Evolutionary conservation across 2,797 vertebrate genomes (phyloP), one percentile per base, ranked within the genome.

Genomic region (Coendou prehensilis): DNA sequence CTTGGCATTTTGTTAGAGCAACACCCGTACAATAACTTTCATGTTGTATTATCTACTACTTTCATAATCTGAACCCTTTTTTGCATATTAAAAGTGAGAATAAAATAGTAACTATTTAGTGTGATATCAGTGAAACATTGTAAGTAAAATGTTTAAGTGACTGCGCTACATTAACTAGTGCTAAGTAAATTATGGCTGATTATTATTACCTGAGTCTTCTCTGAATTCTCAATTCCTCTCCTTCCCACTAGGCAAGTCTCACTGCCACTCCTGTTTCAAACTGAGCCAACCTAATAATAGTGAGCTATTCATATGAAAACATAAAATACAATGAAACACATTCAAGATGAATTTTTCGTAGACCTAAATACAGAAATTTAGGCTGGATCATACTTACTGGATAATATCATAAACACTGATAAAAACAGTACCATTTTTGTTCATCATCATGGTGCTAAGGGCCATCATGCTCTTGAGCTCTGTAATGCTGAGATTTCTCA

Each of bases 141-240:
- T 75, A 76, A 76, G 2, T 59, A 87, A 87, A 79, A 37, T 80
- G 8, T 52, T 91, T 87, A 82, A 9, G 30, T 81, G 20, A 95
- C 45, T 83, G 9, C 2, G 80, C 9, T 33, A 37, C 3, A 47
- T 69, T 17, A 91, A 61, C 1, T 11, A 47, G 45, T 47, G 23
- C 5, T 90, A 79, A 89, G 22, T 37, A 81, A 56, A 50, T 88
- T 88, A 28, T 10, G 28, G 11, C 11, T 5, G 15, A 14, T 63
- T 64, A 80, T 52, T 54, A 20, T 37, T 56, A 41, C 30, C 14
- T 56, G 14, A 10, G 20, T 84, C 22, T 1, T 54, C 30, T 30
- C 8, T n/a, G 47, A 82, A 17, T 20, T 52, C 50, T 64, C 18
- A 30, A 9, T 79, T 64, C 41, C 2, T 78, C 0, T 71, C 9